Evolutionary conservation across 2,797 vertebrate species (phyloP).

Genomic region (Phalloptychus januarius): DNA sequence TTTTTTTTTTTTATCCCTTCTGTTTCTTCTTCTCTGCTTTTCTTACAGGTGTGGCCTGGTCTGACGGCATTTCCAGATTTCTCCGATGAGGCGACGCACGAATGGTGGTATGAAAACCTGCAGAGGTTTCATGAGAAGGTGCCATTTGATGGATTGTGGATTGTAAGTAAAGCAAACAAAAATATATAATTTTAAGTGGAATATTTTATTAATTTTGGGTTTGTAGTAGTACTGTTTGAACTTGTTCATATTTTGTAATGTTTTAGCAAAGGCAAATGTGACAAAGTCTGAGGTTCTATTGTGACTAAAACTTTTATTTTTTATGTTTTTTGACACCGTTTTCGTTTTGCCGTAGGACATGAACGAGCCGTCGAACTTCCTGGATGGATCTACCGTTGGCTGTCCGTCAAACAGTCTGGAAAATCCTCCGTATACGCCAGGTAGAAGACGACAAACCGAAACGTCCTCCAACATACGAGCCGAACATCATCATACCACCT

Average conservation of each 20-base stretch:
- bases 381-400: constrained; percentile 85
- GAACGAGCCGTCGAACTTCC: constrained; percentile 91
- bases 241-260: neutral
- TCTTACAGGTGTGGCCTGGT: constrained; percentile 88
- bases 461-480: neutral
- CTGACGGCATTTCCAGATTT: constrained; percentile 88
- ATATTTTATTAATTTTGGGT: neutral
- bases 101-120: constrained; percentile 91
- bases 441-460: constrained; percentile 60
- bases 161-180: constrained; percentile 76
- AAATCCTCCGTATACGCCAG: constrained; percentile 86
- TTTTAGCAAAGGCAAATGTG: too few species aligned
- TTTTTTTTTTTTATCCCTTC: neutral
- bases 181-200: neutral
- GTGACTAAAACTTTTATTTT: neutral
- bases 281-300: neutral
- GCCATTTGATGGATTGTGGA: constrained; percentile 89
- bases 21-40: neutral
- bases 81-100: constrained; percentile 81
- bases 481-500: neutral
- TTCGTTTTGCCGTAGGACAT: constrained; percentile 82
- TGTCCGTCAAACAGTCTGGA: constrained; percentile 83
- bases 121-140: constrained; percentile 80
- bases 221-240: neutral
- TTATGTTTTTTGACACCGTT: neutral